Conservation (phyloP, 2,113 vertebrate species). For the Callocephalon fimbriatum region DNA sequence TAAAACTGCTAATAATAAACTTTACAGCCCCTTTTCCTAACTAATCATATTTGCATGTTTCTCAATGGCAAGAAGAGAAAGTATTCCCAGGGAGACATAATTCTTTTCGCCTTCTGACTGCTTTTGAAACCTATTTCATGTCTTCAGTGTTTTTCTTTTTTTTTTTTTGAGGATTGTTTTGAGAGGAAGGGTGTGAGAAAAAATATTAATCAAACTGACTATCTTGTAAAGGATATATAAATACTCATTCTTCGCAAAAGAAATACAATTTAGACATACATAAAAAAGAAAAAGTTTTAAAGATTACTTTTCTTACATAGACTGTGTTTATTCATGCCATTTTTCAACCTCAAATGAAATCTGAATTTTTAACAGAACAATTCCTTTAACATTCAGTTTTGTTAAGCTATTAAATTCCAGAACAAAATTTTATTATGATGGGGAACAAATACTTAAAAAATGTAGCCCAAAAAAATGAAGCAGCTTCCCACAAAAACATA, state of each 20-base stretch:
- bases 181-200: background rate
- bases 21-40: background rate
- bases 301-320: background rate
- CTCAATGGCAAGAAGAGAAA: background rate
- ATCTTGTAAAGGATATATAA: background rate
- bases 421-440: background rate
- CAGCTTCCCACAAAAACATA: background rate
- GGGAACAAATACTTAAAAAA: background rate
- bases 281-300: background rate
- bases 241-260: background rate
- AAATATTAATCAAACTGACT: background rate
- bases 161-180: background rate
- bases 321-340: background rate
- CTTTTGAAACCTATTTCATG: background rate
- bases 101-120: background rate
- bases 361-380: background rate
- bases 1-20: background rate
- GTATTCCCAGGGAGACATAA: background rate
- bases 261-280: background rate
- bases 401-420: background rate
- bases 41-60: background rate
- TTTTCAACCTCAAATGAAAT: background rate
- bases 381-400: background rate
- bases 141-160: background rate
- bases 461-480: fast-evolving